Evolutionary conservation across 2,888 invertebrate species (phyloP), one percentile per base, ranked within the genome.

Genomic region (Zhuqinia jingwanae): DNA sequence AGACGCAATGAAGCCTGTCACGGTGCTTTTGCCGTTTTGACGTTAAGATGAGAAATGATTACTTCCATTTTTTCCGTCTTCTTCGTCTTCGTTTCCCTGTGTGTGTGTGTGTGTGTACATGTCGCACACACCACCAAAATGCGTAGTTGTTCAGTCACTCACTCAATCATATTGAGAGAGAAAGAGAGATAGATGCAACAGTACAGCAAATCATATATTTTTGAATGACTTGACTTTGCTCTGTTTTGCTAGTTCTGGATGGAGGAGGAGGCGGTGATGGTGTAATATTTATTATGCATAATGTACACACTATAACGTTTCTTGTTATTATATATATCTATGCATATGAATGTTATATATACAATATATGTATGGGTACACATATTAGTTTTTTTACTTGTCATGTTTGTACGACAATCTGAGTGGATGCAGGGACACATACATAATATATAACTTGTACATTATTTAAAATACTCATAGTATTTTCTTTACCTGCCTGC

Each of bases 21-120:
- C 27, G 56, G 77, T 45, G 77, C 77, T 77, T 84, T 84, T 84
- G 76, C 77, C 50, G 36, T 77, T 84, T 77, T 84, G 84, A 84
- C 84, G 84, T 84, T 84, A 84, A 84, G 84, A 84, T 84, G 84
- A 84, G 84, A 84, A 82, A 84, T 84, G 84, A 84, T 84, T 84
- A 68, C 84, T 68, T 77, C 77, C 77, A 77, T 53, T 68, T 77
- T 81, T 76, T 70, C 30, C 65, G 22, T 65, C 36, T 58, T 77
- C 77, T 56, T 58, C 58, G 30, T 76, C 22, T 45, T 45, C 73
- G 42, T 76, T n/a, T n/a, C n/a, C n/a, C n/a, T n/a, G n/a, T n/a
- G n/a, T n/a, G n/a, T n/a, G n/a, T n/a, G n/a, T n/a, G n/a, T n/a
- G 65, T 36, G 36, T 36, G 8, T 36, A 36, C 30, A 65, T 75